Percentiles rank a stretch among this genome's conserved stretches.
Conservation (phyloP, 2,888 invertebrate genomes). For the Abscondita cerata region DNA sequence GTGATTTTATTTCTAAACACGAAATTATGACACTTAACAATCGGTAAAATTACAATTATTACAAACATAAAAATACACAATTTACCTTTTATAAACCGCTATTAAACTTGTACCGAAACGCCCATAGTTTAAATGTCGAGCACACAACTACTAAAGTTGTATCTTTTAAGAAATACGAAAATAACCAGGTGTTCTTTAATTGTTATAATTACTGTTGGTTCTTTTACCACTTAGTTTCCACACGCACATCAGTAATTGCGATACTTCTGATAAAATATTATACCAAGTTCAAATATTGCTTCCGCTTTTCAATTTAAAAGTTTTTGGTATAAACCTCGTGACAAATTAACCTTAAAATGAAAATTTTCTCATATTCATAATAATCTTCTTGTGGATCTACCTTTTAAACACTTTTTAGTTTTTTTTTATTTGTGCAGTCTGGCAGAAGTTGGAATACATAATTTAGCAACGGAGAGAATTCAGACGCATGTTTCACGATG, state of each 20-base stretch:
- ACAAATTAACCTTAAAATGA: constrained; percentile 14
- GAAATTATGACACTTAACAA: constrained; percentile 19
- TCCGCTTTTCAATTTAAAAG: background rate
- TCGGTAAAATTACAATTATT: constrained; percentile 42
- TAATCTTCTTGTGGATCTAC: constrained; percentile 23
- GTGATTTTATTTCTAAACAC: constrained; percentile 3
- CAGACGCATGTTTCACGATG: constrained; percentile 26
- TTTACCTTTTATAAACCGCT: constrained; percentile 49
- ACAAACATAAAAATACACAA: constrained; percentile 38
- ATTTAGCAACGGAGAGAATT: constrained; percentile 29
- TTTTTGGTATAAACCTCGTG: too few relatives aligned
- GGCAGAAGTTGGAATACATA: constrained; percentile 16
- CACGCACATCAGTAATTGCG: constrained; percentile 27
- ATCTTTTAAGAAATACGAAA: constrained; percentile 32
- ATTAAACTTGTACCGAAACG: constrained; percentile 48
- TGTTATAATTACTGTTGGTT: constrained; percentile 40
- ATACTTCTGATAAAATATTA: constrained; percentile 7
- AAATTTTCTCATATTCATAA: constrained; percentile 2
- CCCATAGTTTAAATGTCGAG: constrained; percentile 44
- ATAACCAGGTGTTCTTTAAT: constrained; percentile 38
- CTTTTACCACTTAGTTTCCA: constrained; percentile 32
- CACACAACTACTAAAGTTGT: constrained; percentile 18
- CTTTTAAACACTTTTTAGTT: constrained; percentile 31
- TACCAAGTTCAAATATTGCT: background rate
- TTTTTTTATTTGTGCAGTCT: constrained; percentile 21